phyloP scores from a whole-genome alignment of 2,113 vertebrate species.

The Jaculus jaculus region DNA sequence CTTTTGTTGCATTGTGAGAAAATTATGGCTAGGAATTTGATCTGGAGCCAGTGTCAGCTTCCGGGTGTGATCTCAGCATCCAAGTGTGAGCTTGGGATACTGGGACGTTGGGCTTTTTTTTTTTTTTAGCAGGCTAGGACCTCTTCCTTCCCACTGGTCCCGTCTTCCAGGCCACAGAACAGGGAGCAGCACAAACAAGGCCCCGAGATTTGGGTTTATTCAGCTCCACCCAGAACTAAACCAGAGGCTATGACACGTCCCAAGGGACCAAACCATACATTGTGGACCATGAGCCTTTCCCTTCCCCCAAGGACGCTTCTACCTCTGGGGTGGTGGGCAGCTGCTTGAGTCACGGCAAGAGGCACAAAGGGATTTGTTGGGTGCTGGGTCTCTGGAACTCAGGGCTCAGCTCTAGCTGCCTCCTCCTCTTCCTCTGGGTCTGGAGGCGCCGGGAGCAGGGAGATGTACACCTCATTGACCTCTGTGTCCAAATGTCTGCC shows the following conservation, averaged over 20 bases:
- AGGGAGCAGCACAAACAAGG: slow-evolving; percentile 60
- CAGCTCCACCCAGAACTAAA: slow-evolving; percentile 58
- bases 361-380: slow-evolving; percentile 25
- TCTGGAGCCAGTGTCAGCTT: slow-evolving; percentile 71
- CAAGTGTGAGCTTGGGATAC: slow-evolving; percentile 53
- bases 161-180: slow-evolving; percentile 40
- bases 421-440: slow-evolving; percentile 74
- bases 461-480: slow-evolving; percentile 86
- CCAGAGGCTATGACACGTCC: slow-evolving; percentile 60
- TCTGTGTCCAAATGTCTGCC: slow-evolving; percentile 84
- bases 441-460: slow-evolving; percentile 70
- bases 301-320: slow-evolving; percentile 23
- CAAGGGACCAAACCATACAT: slow-evolving; percentile 65
- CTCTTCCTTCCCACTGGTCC: neutral
- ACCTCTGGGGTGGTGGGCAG: slow-evolving; percentile 56
- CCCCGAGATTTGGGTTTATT: slow-evolving; percentile 76
- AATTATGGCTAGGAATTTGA: slow-evolving; percentile 74
- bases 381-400: slow-evolving; percentile 48
- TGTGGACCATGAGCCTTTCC: slow-evolving; percentile 12
- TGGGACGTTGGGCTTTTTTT: neutral
- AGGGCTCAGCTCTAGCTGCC: slow-evolving; percentile 68
- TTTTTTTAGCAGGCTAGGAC: neutral
- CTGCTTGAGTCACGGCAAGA: neutral
- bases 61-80: slow-evolving; percentile 69
- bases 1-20: slow-evolving; percentile 81